Base-by-base conservation (phyloP, 2,113 vertebrate genomes). In the Corythornis cristatus region DNA sequence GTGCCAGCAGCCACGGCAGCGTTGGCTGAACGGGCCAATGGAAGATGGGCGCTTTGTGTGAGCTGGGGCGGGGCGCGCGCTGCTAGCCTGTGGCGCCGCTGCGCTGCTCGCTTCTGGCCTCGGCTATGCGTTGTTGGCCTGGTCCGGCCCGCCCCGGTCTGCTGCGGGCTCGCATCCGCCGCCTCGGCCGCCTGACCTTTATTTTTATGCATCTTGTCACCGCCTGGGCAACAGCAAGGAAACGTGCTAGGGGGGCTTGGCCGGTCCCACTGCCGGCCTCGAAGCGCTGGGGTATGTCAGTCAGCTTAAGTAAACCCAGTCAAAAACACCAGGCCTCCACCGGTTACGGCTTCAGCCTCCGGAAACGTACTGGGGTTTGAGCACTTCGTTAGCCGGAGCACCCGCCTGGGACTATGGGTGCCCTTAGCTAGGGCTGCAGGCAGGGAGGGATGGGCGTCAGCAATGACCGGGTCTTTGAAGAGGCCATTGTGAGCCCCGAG, bases 21-120 rank as follows among this genome's bases (percentile, higher is more conserved):
- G 95, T 97, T 70, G 94, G 96, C 81, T 76, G 90, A 84, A 62
- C 60, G 61, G 96, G 85, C 98, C 99, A 99, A 99, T 99, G 82
- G 96, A 26, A 75, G 74, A 12, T 8, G 87, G n/a, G 61, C 20
- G 93, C 97, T 98, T 99, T 99, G 98, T 99, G 97, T 78, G 10
- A 83, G 94, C 64, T 74, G 74, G 88, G 78, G 60, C 65, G 33
- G 28, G 65, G 97, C 95, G 71, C 18, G 73, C 15, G 6, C 8
- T 9, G 25, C 26, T 9, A n/a, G 29, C 2, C 48, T 42, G 33
- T 22, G 79, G 68, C 31, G 28, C 48, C 48, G 57, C 80, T 45
- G 53, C 67, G 89, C 89, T 60, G 94, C 13, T 5, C 17, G 40
- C 7, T 7, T 31, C 51, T 26, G 58, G 15, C 15, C 5, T 17